Base-by-base conservation (phyloP, 2,888 invertebrate species). In the Argynnis bischoffii region DNA sequence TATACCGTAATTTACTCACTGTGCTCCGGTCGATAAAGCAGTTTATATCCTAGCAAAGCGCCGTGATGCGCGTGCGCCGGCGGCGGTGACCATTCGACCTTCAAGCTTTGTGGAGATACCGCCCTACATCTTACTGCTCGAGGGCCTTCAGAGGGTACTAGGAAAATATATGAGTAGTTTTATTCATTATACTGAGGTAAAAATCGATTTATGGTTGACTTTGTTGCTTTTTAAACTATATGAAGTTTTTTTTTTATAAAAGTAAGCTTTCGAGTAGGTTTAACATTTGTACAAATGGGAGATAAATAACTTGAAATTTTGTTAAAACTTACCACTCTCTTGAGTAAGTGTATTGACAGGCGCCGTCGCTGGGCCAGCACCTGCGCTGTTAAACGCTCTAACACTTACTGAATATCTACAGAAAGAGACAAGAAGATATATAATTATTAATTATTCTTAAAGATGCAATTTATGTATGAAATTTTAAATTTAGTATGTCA, bases 381-480 rank as follows among this genome's bases (percentile, higher is more conserved):
- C 97, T 53, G 97, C 95, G 72, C 95, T 95, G 83, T 98, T 98
- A 83, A 97, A 96, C 0, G 97, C 97, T 81, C 96, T 94, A n/a
- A 98, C 96, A 66, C 96, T 95, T 50, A 98, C 94, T 75, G 96
- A 95, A 89, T 98, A 98, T 73, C 92, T 92, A 74, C 1, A 41
- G 35, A 41, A 41, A 41, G 8, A 41, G 11, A 41, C 8, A 11
- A 41, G 11, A 41, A 11, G 11, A 41, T 41, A 35, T 11, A 41
- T 11, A 41, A 57, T 8, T 31, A 14, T 11, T 41, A 41, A 41
- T 8, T 41, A 41, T 41, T 41, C 13, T 64, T 41, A 47, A 41
- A 55, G 2, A n/a, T 15, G 11, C 31, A 26, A 26, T 47, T 26
- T 41, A 6, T 18, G 15, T 46, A 31, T 64, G 1, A 1, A 6